Conservation (phyloP, 2,888 invertebrate species). For the Frankliniella intonsa region DNA sequence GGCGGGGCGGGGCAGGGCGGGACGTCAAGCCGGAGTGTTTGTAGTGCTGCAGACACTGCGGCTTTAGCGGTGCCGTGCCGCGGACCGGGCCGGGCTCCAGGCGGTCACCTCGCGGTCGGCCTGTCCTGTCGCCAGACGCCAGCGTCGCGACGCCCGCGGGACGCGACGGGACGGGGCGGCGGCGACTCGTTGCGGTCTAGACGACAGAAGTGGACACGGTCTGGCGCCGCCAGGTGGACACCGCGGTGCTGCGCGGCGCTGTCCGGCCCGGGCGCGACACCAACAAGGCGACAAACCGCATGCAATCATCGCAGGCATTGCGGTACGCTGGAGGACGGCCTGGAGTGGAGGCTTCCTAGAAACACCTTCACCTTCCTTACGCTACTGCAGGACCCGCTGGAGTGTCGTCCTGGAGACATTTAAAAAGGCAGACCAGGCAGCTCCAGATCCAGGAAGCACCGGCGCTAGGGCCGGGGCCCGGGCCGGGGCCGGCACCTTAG, state of each 20-base stretch:
- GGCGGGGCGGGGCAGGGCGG: too few relatives aligned
- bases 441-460: too few relatives aligned
- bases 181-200: not conserved
- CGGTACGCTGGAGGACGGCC: not conserved
- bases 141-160: not conserved
- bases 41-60: too few relatives aligned
- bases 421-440: too few relatives aligned
- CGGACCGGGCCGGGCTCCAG: too few relatives aligned
- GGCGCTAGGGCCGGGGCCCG: not conserved
- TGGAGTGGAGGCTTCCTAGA: not conserved
- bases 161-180: too few relatives aligned
- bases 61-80: too few relatives aligned
- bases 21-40: too few relatives aligned
- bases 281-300: constrained; percentile 18
- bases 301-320: not conserved
- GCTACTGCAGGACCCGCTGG: too few relatives aligned
- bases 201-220: not conserved
- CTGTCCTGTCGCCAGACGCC: not conserved
- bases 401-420: too few relatives aligned
- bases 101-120: not conserved
- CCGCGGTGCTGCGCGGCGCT: not conserved
- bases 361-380: too few relatives aligned
- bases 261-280: not conserved
- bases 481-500: not conserved
- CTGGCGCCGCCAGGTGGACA: too few relatives aligned